Base-by-base conservation (phyloP, 2,113 vertebrate species). In the Gopherus evgoodei region DNA sequence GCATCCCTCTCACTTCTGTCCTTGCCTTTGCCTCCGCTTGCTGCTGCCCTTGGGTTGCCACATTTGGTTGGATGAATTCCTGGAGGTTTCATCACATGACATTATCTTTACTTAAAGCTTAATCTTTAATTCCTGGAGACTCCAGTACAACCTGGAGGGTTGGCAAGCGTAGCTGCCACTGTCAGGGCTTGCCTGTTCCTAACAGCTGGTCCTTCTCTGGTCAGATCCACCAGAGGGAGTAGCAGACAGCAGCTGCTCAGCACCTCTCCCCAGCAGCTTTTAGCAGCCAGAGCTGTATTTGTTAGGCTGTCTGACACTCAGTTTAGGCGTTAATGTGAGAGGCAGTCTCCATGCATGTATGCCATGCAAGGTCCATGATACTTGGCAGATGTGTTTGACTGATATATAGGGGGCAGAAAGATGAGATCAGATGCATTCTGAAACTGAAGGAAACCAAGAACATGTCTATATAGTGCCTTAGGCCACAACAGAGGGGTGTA, bases 251-350 rank as follows among this genome's bases (percentile, higher is more conserved):
- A 0, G 16, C 56, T 50, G 47, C 19, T 79, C 27, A 42, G 91
- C 80, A 44, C 47, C 47, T 72, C 5, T 72, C 38, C 2, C 0
- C 1, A 0, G 8, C 87, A 79, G 87, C 35, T 35, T n/a, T 44
- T 80, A 90, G 82, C 1, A 3, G 0, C 84, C 56, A 0, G 0
- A 8, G 0, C 57, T 29, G 50, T 89, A 17, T 5, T 1, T 80
- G 76, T 35, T 35, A 31, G 35, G 35, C 87, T 89, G 65, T 50
- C 1, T 27, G 82, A 65, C 79, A n/a, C 29, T 76, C 62, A 49
- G n/a, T 38, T 29, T 57, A n/a, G 35, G 47, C 1, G 59, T 38
- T 76, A 89, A 47, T 87, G 38, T 16, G 81, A 89, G 57, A 82
- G 27, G 47, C 25, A 57, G 10, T 0, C 38, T 84, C 7, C 62